These are phyloP conservation scores for Pterophyllum scalare DNA, from an alignment of 2,113 vertebrate species.

Conservation along the genomic window DNA sequence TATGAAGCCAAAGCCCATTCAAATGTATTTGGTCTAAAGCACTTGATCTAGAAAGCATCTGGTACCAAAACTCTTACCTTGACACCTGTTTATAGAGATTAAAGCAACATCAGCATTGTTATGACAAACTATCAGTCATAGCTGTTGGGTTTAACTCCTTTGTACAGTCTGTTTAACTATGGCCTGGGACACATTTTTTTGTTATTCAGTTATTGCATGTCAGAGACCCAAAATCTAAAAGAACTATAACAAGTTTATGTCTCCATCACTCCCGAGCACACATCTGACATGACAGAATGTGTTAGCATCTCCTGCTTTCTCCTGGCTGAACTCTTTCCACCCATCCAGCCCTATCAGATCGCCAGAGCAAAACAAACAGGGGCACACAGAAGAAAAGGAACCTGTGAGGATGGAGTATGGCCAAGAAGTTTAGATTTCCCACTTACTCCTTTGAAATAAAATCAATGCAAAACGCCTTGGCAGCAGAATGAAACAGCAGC, in stretches of 20 bases:
- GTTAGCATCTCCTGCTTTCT: slow-evolving; percentile 41
- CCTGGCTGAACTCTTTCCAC: slow-evolving; percentile 29
- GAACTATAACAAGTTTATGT: slow-evolving; percentile 20
- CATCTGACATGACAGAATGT: slow-evolving; percentile 39
- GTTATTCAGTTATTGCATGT: neutral
- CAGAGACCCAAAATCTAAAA: neutral
- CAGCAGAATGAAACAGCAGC: slow-evolving; percentile 56
- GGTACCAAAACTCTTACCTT: neutral
- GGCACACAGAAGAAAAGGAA: slow-evolving; percentile 1
- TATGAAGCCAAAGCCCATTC: neutral
- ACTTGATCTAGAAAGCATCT: neutral
- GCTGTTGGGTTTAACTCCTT: neutral
- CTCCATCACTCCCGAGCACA: slow-evolving; percentile 6
- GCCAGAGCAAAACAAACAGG: slow-evolving; percentile 35
- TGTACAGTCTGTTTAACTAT: neutral
- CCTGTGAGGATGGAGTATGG: slow-evolving; percentile 29
- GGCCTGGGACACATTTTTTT: neutral
- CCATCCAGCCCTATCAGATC: slow-evolving; percentile 33
- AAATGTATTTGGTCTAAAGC: neutral
- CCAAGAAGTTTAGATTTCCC: slow-evolving; percentile 22
- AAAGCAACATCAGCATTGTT: neutral
- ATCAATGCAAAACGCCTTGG: slow-evolving; percentile 56
- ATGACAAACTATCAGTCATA: neutral
- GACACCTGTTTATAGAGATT: neutral
- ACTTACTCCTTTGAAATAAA: slow-evolving; percentile 34